Conservation (phyloP, 2,888 invertebrate genomes). For the Beris chalybata region DNA sequence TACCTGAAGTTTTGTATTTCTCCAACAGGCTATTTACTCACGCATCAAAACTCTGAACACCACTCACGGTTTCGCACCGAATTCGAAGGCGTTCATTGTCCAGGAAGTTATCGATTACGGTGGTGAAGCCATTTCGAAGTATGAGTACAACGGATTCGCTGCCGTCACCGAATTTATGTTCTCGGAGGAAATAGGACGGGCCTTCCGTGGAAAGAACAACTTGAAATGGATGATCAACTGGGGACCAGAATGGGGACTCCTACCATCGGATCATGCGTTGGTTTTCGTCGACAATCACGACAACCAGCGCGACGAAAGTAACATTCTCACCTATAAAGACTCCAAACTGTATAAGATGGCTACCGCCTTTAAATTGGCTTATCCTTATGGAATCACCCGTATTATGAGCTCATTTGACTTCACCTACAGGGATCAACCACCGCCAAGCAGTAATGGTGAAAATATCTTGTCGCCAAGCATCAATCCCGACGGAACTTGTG, state of each 20-base stretch:
- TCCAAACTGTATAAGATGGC: conserved; percentile 75
- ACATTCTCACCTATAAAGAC: conserved; percentile 68
- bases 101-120: conserved; percentile 64
- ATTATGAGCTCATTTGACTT: conserved; percentile 61
- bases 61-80: conserved; percentile 64
- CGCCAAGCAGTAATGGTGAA: conserved; percentile 65
- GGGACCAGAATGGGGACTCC: conserved; percentile 69
- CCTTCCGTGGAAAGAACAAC: conserved; percentile 63
- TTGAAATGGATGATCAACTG: conserved; percentile 67
- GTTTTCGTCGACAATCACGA: conserved; percentile 92
- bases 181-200: conserved; percentile 57
- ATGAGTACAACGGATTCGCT: conserved; percentile 60
- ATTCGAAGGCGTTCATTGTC: conserved; percentile 68
- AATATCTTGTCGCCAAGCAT: conserved; percentile 69
- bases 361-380: conserved; percentile 84
- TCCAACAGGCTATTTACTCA: conserved; percentile 59
- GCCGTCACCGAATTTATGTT: conserved; percentile 77
- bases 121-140: conserved; percentile 49
- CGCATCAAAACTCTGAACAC: conserved; percentile 65
- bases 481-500: conserved; percentile 66
- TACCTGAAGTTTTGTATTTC: no score
- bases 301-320: conserved; percentile 46
- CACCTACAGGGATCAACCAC: conserved; percentile 63
- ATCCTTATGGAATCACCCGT: conserved; percentile 73
- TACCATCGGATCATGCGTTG: conserved; percentile 64